Base-by-base conservation (phyloP, 2,888 invertebrate genomes). In the Therioaphis trifolii region DNA sequence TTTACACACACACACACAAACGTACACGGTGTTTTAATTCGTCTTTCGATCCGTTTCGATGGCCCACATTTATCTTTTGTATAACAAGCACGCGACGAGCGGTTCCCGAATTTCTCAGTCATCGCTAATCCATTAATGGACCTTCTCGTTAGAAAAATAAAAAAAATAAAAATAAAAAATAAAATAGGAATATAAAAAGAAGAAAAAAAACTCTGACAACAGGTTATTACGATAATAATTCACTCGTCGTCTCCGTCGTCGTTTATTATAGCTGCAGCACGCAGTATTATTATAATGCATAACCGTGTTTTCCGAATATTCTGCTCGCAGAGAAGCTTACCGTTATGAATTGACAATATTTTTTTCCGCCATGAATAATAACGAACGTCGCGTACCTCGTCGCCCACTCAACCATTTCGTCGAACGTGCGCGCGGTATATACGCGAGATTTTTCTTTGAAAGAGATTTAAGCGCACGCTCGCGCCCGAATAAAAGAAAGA, bases 81-180 rank as follows among this genome's bases (percentile, higher is more conserved):
- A n/a, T 46, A 63, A 63, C 46, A 63, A 61, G 27, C 61, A 27
- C 9, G 29, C 14, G n/a, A 40, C n/a, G n/a, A 43, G 15, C 11
- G 29, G 46, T 63, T 46, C 46, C n/a, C n/a, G 40, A 63, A n/a
- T n/a, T 18, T 11, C 40, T 11, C 18, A 15, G 27, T 68, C n/a
- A n/a, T 58, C 43, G 52, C 79, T 79, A 79, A 79, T 55, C 78
- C 69, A 55, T 40, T 79, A 79, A 79, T 79, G 69, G 79, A 43
- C 40, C 35, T 24, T 24, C 69, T 69, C 69, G 69, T 79, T 69
- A 79, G 7, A 14, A 40, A 21, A 46, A 76, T 46, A 69, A 24
- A 58, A 9, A 27, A 61, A 75, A 55, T 21, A 63, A 63, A 68
- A 52, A 49, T 52, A 71, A 40, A 24, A 15, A 27, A 58, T 61